phyloP scores from a whole-genome alignment of 2,888 invertebrate species.

The Netelia inedita region DNA sequence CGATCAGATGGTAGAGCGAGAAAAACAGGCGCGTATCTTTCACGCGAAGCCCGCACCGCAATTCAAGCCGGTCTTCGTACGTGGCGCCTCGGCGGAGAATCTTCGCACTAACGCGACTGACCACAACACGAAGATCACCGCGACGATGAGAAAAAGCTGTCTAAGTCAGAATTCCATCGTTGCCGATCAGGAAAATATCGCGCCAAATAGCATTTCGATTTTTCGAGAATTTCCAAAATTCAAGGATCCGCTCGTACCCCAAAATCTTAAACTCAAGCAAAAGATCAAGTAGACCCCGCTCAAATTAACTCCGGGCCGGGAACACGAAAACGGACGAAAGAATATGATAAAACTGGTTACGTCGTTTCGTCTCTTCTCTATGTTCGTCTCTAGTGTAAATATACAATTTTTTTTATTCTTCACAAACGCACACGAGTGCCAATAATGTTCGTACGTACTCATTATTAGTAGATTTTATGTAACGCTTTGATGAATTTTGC shows the following conservation, averaged over 20 bases:
- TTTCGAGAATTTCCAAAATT: slow-evolving; percentile 43
- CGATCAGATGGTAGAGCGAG: slow-evolving; percentile 87
- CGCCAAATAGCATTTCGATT: slow-evolving; percentile 35
- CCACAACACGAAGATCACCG: slow-evolving; percentile 12
- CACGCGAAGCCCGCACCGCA: slow-evolving; percentile 90
- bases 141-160: slow-evolving; percentile 4
- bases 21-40: slow-evolving; percentile 88
- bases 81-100: slow-evolving; percentile 77
- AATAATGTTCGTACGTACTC: not conserved
- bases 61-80: slow-evolving; percentile 85
- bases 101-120: slow-evolving; percentile 32
- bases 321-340: not conserved
- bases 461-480: slow-evolving; percentile 1
- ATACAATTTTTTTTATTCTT: slow-evolving; percentile 11
- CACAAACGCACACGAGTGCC: not conserved
- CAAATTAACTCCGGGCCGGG: not conserved
- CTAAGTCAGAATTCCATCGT: slow-evolving; percentile 39
- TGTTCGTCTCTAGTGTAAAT: slow-evolving; percentile 7
- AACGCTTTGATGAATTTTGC: slow-evolving; percentile 6
- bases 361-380: not conserved
- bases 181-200: slow-evolving; percentile 61
- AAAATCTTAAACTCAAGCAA: slow-evolving; percentile 44
- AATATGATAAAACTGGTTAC: not conserved
- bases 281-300: slow-evolving; percentile 12
- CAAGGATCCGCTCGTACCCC: slow-evolving; percentile 34